A percentile compares a stretch with the other conserved stretches of the same genome.
phyloP scores from a whole-genome alignment of 1,140 invertebrate genomes.

The Chironomus striatipennis region DNA sequence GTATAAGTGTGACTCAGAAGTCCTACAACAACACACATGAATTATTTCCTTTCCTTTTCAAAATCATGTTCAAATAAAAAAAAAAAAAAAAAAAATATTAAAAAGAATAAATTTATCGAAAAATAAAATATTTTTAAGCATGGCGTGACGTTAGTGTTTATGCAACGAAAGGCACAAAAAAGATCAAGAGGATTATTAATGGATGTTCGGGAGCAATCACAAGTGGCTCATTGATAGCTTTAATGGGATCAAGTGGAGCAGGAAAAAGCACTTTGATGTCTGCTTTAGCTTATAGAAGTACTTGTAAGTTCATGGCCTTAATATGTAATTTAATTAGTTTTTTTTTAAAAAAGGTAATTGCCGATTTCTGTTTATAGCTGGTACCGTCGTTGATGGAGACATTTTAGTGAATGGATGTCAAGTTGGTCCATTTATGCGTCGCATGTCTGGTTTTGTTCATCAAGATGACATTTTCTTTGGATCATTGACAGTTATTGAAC shows the following conservation, averaged over 20 bases:
- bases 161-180: slow-evolving; percentile 41
- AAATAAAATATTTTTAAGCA: slow-evolving; percentile 34
- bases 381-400: slow-evolving; percentile 63
- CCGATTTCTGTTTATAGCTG: slow-evolving; percentile 41
- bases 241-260: slow-evolving; percentile 84
- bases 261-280: slow-evolving; percentile 94
- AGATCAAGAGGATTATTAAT: slow-evolving; percentile 59
- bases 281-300: slow-evolving; percentile 66
- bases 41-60: no score
- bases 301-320: slow-evolving; percentile 45
- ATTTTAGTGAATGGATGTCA: slow-evolving; percentile 61
- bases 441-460: slow-evolving; percentile 85
- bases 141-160: slow-evolving; percentile 67
- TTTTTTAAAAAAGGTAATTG: background rate
- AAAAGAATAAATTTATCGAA: no score
- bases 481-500: slow-evolving; percentile 78
- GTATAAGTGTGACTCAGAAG: no score
- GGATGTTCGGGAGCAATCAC: slow-evolving; percentile 64
- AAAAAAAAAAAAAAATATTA: no score
- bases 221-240: slow-evolving; percentile 74
- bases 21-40: no score
- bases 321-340: slow-evolving; percentile 12
- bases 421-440: slow-evolving; percentile 63
- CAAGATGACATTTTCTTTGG: slow-evolving; percentile 88
- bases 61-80: no score